Conservation (phyloP, 2,797 vertebrate species). For the Sebastes iracundus region DNA sequence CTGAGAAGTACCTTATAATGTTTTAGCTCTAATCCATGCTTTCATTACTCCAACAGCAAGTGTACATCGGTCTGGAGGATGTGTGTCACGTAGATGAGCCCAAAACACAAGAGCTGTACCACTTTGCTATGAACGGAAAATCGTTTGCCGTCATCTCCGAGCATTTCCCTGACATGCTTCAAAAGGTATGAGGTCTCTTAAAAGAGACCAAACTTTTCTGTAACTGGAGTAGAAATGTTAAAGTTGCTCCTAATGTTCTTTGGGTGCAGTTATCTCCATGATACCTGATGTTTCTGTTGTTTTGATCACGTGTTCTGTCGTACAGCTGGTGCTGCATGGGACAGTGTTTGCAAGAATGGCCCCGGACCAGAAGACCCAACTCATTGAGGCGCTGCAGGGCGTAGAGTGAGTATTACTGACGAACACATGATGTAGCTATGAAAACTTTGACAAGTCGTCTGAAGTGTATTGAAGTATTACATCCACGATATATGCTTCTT, state of each 20-base stretch:
- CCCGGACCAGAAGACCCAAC: slow-evolving; percentile 96
- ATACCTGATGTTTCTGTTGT: not conserved
- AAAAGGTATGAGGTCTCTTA: slow-evolving; percentile 84
- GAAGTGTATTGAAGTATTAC: not conserved
- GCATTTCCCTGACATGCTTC: slow-evolving; percentile 96
- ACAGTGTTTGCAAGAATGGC: slow-evolving; percentile 99
- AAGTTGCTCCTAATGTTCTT: not conserved
- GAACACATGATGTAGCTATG: not conserved
- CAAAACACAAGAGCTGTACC: slow-evolving; percentile 83
- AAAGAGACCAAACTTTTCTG: not conserved
- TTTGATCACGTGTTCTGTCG: not conserved
- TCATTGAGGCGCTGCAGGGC: slow-evolving; percentile 94
- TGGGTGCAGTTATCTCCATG: no score
- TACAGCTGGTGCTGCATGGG: slow-evolving; percentile 92
- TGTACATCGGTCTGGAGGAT: slow-evolving; percentile 88
- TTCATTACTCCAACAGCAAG: slow-evolving; percentile 81
- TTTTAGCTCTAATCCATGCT: not conserved
- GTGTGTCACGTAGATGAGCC: slow-evolving; percentile 84
- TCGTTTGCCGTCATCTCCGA: slow-evolving; percentile 94
- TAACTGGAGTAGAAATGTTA: not conserved
- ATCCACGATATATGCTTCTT: not conserved
- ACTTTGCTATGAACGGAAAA: slow-evolving; percentile 98
- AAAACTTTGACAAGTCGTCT: not conserved
- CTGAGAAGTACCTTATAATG: not conserved
- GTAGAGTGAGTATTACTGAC: slow-evolving; percentile 91